Evolutionary conservation across 1,140 invertebrate genomes (phyloP).

Genomic region (Bombus superbus): DNA sequence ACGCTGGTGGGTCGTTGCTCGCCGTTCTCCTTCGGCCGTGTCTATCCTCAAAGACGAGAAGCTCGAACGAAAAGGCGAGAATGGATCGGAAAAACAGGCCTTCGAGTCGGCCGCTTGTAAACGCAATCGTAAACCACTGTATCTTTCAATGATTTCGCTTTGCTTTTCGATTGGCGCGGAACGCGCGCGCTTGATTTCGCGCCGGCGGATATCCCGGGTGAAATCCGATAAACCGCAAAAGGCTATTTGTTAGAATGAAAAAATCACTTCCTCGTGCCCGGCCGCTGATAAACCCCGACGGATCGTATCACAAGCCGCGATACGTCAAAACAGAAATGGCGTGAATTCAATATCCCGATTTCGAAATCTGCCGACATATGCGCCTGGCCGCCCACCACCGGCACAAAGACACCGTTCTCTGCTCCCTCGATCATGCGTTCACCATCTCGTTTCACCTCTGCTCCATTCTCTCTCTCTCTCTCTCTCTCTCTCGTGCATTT

Average conservation of each 20-base stretch:
- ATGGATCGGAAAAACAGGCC: background rate
- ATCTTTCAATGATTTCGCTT: slow-evolving; percentile 52
- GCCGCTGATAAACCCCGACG: slow-evolving; percentile 71
- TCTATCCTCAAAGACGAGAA: background rate
- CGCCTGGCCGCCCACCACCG: slow-evolving; percentile 28
- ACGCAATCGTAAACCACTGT: slow-evolving; percentile 15
- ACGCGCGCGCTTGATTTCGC: slow-evolving; percentile 66
- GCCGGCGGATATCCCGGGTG: slow-evolving; percentile 60
- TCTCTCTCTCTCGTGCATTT: background rate
- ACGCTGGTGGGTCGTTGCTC: background rate
- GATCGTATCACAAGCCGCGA: slow-evolving; percentile 75
- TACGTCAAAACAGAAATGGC: slow-evolving; percentile 81
- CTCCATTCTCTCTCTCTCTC: background rate
- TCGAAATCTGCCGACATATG: slow-evolving; percentile 64
- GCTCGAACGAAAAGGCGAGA: too few species aligned
- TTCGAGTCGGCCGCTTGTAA: background rate
- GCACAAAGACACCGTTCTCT: slow-evolving; percentile 42
- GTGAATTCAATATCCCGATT: slow-evolving; percentile 81
- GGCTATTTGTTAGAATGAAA: slow-evolving; percentile 81
- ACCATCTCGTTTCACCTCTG: background rate
- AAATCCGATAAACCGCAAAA: slow-evolving; percentile 81
- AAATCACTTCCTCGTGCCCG: slow-evolving; percentile 77
- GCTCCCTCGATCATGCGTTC: slow-evolving; percentile 2
- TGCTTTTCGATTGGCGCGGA: slow-evolving; percentile 57
- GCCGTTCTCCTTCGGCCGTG: background rate